Percentiles rank a stretch among this genome's conserved stretches.
Conservation (phyloP, 2,797 vertebrate species). For the Strix occidentalis region DNA sequence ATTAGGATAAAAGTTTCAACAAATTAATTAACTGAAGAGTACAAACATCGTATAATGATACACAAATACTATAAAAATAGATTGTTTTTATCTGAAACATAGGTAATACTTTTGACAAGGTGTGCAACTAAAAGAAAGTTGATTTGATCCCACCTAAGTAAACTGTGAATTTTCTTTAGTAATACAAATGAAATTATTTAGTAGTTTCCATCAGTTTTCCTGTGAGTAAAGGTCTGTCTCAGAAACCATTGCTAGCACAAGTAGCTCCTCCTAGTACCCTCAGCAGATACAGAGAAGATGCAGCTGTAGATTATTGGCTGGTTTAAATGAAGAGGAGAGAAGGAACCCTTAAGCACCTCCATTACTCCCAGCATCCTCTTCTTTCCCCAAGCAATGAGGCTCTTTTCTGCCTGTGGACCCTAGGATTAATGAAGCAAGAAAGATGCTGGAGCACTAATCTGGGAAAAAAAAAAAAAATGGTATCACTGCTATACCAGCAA, state of each 20-base stretch:
- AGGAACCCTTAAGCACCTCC: neutral
- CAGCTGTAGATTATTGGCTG: neutral
- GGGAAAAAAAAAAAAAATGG: neutral
- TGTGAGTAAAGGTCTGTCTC: neutral
- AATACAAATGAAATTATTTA: neutral
- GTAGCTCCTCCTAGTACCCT: neutral
- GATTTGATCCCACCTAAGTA: neutral
- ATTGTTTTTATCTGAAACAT: neutral
- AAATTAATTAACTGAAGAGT: neutral
- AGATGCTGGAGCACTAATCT: neutral
- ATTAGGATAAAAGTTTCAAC: neutral
- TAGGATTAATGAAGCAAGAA: neutral
- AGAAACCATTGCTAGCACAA: neutral
- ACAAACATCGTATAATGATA: neutral
- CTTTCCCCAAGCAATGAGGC: rapidly evolving
- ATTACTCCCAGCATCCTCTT: neutral
- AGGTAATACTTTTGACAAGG: neutral
- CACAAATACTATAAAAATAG: neutral
- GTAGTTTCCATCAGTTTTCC: neutral
- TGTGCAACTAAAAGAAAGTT: neutral
- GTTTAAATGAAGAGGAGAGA: neutral
- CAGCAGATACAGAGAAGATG: neutral
- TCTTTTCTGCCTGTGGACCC: neutral
- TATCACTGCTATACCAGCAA: neutral
- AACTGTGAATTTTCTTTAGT: neutral